phyloP scores from a whole-genome alignment of 2,797 vertebrate genomes.

The Rachycentron canadum region DNA sequence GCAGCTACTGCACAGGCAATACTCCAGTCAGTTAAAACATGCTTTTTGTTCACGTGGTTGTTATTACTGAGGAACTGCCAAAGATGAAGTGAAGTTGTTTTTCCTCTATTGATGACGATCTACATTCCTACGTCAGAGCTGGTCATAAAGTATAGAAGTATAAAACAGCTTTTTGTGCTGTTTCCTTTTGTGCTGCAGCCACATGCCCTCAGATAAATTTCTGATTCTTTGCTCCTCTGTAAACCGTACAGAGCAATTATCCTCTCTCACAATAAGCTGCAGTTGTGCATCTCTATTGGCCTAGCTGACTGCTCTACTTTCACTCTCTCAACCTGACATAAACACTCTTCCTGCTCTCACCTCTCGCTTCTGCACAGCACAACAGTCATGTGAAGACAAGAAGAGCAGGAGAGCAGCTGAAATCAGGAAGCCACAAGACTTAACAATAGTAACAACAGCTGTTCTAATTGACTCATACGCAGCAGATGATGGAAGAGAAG shows the following conservation, averaged over 20 bases:
- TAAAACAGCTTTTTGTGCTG: constrained; percentile 10
- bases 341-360: constrained; percentile 50
- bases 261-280: constrained; percentile 60
- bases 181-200: constrained; percentile 41
- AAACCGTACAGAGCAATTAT: constrained; percentile 52
- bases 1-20: constrained; percentile 50
- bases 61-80: constrained; percentile 16
- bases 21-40: constrained; percentile 47
- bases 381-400: constrained; percentile 8
- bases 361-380: constrained; percentile 25
- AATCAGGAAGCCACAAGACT: constrained; percentile 8
- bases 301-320: constrained; percentile 54
- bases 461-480: constrained; percentile 5
- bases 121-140: constrained; percentile 24
- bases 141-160: not conserved
- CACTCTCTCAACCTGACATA: constrained; percentile 30
- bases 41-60: constrained; percentile 34
- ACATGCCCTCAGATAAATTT: constrained; percentile 41
- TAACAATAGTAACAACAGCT: constrained; percentile 12
- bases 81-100: not conserved
- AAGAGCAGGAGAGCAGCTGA: not conserved
- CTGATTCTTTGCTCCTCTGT: constrained; percentile 35
- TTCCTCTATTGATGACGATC: constrained; percentile 30
- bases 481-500: not conserved
- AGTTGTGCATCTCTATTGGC: constrained; percentile 46